Evolutionary conservation across 2,888 invertebrate genomes (phyloP).

Genomic region (Drosophila fulvimacula): DNA sequence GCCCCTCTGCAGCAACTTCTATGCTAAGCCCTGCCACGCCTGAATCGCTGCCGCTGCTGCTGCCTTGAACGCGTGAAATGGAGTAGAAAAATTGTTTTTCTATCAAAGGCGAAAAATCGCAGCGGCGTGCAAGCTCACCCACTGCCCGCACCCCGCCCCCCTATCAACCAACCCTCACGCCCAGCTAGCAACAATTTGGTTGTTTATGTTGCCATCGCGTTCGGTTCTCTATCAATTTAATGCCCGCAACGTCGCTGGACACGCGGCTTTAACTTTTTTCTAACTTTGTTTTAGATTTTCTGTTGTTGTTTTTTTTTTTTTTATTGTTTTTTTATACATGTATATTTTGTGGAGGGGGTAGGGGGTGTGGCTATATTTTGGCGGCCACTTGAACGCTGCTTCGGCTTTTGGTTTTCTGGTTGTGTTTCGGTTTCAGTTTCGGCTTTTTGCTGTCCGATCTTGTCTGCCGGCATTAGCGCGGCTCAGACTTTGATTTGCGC

Average conservation of each 20-base stretch:
- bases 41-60: slow-evolving; percentile 18
- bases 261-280: slow-evolving; percentile 69
- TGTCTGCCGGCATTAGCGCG: slow-evolving; percentile 50
- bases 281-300: slow-evolving; percentile 24
- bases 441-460: slow-evolving; percentile 33
- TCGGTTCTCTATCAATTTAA: slow-evolving; percentile 67
- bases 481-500: slow-evolving; percentile 68
- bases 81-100: slow-evolving; percentile 82
- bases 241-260: slow-evolving; percentile 64
- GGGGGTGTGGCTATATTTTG: slow-evolving; percentile 19
- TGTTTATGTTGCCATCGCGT: slow-evolving; percentile 49
- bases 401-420: slow-evolving; percentile 49
- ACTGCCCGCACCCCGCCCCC: neutral
- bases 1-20: slow-evolving; percentile 4
- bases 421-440: slow-evolving; percentile 44
- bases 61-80: slow-evolving; percentile 80
- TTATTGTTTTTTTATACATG: neutral
- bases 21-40: slow-evolving; percentile 34
- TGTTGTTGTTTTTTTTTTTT: slow-evolving; percentile 6
- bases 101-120: slow-evolving; percentile 76
- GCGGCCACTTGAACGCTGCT: slow-evolving; percentile 49
- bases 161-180: neutral
- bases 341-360: neutral
- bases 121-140: slow-evolving; percentile 32
- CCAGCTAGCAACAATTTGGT: slow-evolving; percentile 44